Percentiles rank a stretch among this genome's conserved stretches.
These are phyloP conservation scores for Pedetes capensis DNA, from an alignment of 2,113 vertebrate genomes.

Conservation along the genomic window DNA sequence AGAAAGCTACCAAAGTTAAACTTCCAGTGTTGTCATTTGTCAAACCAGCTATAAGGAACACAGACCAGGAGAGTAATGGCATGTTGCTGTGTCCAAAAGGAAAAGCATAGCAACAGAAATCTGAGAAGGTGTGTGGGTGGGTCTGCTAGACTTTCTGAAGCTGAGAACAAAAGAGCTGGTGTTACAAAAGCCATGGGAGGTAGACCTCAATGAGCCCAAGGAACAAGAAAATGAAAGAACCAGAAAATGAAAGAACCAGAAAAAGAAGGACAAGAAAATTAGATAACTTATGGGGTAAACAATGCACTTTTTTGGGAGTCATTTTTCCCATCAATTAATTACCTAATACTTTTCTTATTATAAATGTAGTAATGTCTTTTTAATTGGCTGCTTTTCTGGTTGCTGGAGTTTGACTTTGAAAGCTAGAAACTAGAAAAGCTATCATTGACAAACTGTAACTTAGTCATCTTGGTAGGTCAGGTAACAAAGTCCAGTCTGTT, in stretches of 20 bases:
- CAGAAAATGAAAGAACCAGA: too few species aligned
- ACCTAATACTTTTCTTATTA: neutral
- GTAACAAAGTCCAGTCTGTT: constrained; percentile 76
- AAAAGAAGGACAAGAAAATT: neutral
- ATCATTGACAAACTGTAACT: constrained; percentile 47
- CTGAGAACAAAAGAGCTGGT: neutral
- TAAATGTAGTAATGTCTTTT: neutral
- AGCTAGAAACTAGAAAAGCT: constrained; percentile 30
- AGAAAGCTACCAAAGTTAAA: neutral
- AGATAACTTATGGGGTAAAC: neutral
- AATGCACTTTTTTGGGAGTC: neutral
- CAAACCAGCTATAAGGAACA: neutral
- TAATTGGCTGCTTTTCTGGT: neutral
- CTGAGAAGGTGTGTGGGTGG: neutral
- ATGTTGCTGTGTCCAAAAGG: neutral
- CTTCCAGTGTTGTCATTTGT: neutral
- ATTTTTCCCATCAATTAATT: neutral
- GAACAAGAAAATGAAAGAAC: neutral
- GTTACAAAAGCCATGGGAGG: neutral
- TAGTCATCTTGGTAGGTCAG: constrained; percentile 62
- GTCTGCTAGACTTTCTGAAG: neutral
- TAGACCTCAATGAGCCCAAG: neutral
- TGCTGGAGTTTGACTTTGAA: constrained; percentile 11
- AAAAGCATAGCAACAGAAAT: neutral
- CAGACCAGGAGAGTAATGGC: neutral